These are phyloP conservation scores for Spisula solida DNA, from an alignment of 2,888 invertebrate species.

Conservation along the genomic window DNA sequence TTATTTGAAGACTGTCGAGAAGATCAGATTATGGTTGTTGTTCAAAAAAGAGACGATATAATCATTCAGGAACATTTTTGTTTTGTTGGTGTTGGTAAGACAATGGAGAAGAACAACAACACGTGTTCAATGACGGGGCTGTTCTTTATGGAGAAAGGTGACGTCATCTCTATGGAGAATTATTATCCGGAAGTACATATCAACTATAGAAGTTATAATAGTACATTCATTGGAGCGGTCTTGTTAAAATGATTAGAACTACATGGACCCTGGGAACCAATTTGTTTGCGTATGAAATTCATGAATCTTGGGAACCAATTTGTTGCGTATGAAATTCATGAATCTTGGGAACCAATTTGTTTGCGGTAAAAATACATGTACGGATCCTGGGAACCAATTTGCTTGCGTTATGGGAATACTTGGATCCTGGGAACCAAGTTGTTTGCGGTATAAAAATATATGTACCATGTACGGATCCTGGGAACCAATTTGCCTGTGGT, in stretches of 20 bases:
- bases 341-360: background rate
- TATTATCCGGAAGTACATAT: slow-evolving; percentile 33
- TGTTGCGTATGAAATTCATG: background rate
- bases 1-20: slow-evolving; percentile 34
- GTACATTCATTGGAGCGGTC: slow-evolving; percentile 33
- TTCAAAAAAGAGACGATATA: slow-evolving; percentile 3
- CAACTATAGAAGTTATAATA: background rate
- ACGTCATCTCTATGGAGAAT: slow-evolving; percentile 21
- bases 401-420: background rate
- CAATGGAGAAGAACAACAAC: background rate
- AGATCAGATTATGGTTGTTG: background rate
- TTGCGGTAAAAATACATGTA: background rate
- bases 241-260: background rate
- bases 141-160: slow-evolving; percentile 25
- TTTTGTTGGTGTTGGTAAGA: background rate
- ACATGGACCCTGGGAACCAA: background rate
- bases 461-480: background rate
- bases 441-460: background rate
- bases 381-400: background rate
- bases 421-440: background rate
- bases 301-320: background rate
- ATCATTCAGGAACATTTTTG: slow-evolving; percentile 35
- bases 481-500: background rate
- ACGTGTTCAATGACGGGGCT: slow-evolving; percentile 26
- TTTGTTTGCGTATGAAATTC: background rate